Conservation (phyloP, 2,113 vertebrate genomes). For the Hiodon alosoides region DNA sequence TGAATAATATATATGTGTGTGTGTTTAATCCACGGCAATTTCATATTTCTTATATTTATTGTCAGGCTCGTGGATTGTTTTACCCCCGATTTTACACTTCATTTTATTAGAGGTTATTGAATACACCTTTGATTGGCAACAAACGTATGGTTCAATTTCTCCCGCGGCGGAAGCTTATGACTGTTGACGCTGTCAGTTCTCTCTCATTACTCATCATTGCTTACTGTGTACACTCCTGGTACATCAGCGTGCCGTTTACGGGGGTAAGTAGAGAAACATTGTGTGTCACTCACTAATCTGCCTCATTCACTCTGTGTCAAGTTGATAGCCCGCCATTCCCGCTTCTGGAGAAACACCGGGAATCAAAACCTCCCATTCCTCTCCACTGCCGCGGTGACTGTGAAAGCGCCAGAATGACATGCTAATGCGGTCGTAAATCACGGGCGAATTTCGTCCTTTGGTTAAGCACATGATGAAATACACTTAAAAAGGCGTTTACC, state of each 20-base stretch:
- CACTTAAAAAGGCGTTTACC: neutral
- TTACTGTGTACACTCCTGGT: constrained; percentile 61
- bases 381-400: constrained; percentile 5
- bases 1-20: neutral
- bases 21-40: constrained; percentile 58
- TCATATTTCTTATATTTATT: constrained; percentile 67
- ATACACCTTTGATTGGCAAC: constrained; percentile 58
- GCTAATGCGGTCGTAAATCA: neutral
- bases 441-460: neutral
- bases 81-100: constrained; percentile 55
- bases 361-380: constrained; percentile 40
- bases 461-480: neutral
- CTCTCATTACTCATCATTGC: constrained; percentile 71
- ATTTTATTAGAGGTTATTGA: constrained; percentile 69
- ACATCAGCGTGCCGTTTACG: constrained; percentile 65
- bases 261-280: constrained; percentile 73
- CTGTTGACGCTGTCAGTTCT: constrained; percentile 83
- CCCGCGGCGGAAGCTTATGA: constrained; percentile 68
- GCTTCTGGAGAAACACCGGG: constrained; percentile 73
- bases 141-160: constrained; percentile 72
- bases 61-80: constrained; percentile 67
- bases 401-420: constrained; percentile 23
- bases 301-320: constrained; percentile 79
- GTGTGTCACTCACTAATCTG: constrained; percentile 74
- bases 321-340: constrained; percentile 72